Evolutionary conservation across 1,140 invertebrate species (phyloP), one percentile per base, ranked within the genome.

Genomic region (Papilio helenus): DNA sequence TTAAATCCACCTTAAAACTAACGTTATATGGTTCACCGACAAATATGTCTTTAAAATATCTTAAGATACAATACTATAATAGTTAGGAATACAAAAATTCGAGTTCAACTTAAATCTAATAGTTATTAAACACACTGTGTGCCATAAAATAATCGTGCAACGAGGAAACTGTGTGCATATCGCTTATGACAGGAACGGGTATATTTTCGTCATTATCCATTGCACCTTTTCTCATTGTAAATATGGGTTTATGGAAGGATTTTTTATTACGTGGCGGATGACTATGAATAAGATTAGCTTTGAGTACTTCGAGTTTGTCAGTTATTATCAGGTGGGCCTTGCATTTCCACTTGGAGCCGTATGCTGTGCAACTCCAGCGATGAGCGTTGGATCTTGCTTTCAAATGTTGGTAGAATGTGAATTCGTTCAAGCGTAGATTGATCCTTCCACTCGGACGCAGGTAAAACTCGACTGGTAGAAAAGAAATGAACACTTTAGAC

Each of bases 351-450:
- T 94, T 94, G 55, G 91, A 91, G 1, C 91, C 92, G 83, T 94
- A 93, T 1, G 91, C 89, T 1, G 93, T 94, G 85, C 93, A 94
- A 76, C 93, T 94, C 93, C 92, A 94, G n/a, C 92, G 89, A 51
- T 91, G 85, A 2, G 91, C 93, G 79, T 93, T 92, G 26, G 84
- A 88, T 34, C 91, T 89, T 0, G 91, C 91, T 65, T 93, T 94
- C 39, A 92, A 78, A 79, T 94, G 93, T 58, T 93, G 92, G 87
- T 94, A 94, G 85, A 93, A 94, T 0, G 91, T 93, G 76, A 93
- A 93, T 76, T 93, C 91, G 81, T 93, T 93, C 16, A 94, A 72
- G n/a, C 93, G 93, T 4, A 94, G 86, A 73, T 94, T 94, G 80
- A 94, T 88, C 18, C 92, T 87, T 4, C 93, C 93, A 39, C 84